A percentile compares a stretch with the other conserved stretches of the same genome.
Evolutionary conservation across 2,113 vertebrate genomes (phyloP).

Genomic region (Donacobius atricapilla): DNA sequence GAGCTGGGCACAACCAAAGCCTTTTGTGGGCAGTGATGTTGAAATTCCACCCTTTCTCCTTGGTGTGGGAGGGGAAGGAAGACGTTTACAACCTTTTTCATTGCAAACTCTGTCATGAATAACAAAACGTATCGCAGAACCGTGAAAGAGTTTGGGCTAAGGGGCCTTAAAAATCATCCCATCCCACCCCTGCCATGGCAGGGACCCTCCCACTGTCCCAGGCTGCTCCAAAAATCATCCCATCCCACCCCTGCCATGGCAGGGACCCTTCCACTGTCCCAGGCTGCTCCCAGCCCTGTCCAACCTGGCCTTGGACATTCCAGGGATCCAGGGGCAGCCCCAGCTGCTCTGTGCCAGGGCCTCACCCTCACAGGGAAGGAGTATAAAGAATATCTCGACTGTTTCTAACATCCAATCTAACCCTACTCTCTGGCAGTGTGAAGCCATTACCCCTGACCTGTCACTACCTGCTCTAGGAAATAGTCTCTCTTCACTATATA

Average conservation of each 20-base stretch:
- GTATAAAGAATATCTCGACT: neutral
- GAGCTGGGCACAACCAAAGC: neutral
- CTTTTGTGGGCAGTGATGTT: neutral
- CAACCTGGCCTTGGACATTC: rapidly evolving
- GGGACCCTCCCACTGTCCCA: neutral
- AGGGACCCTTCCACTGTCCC: neutral
- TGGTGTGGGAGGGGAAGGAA: neutral
- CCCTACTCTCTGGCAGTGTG: neutral
- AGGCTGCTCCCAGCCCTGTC: rapidly evolving
- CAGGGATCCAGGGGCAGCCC: neutral
- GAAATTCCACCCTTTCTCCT: neutral
- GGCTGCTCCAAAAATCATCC: neutral
- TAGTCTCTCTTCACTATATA: neutral
- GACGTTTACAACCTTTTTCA: neutral
- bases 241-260: neutral
- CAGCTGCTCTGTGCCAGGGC: neutral
- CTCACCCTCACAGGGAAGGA: neutral
- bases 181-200: neutral
- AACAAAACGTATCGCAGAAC: neutral
- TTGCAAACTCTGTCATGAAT: neutral
- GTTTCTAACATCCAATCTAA: neutral
- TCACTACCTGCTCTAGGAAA: neutral
- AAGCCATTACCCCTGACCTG: neutral
- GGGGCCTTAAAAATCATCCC: neutral
- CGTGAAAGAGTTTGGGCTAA: neutral